Evolutionary conservation across 2,797 vertebrate species (phyloP), one percentile per base, ranked within the genome.

Genomic region (Gobionotothen gibberifrons): DNA sequence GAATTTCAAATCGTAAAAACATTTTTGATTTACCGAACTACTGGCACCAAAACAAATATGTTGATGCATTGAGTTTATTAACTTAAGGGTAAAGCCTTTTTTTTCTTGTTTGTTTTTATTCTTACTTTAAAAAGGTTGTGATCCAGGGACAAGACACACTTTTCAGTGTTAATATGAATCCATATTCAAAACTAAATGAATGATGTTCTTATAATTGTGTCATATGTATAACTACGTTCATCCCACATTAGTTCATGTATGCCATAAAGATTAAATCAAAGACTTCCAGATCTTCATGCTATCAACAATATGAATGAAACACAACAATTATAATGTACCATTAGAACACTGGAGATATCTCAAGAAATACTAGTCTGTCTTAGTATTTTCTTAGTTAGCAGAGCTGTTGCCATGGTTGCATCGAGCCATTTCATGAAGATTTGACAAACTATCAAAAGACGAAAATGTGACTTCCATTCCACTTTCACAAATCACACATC

Each of bases 1-100:
- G 57, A 65, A 85, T 84, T 79, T 74, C 72, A 83, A 83, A 85
- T 83, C 53, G 75, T 40, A 82, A 83, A 82, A 46, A 79, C 22
- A 70, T 83, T 71, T 32, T 32, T n/a, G 62, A 43, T 77, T 72
- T 60, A 44, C 43, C 56, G 63, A 72, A 56, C 22, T 29, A 60
- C 74, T 59, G 44, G 56, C 19, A 15, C 3, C 17, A 8, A 22
- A 72, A 74, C 44, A 65, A 21, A 54, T 21, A 26, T 68, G 54
- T 59, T 29, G 11, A 73, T 13, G n/a, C n/a, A 44, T 9, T 55
- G 32, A 59, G 61, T 74, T 52, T 60, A 72, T 57, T 64, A 44
- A 57, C 73, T 73, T 61, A 10, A 16, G 21, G 17, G 43, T 60
- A 62, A 71, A 43, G 16, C 12, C 26, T 68, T 49, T 63, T 49